A percentile compares a stretch with the other conserved stretches of the same genome.
Conservation (phyloP, 2,888 invertebrate genomes). For the Sarcophaga variegata region DNA sequence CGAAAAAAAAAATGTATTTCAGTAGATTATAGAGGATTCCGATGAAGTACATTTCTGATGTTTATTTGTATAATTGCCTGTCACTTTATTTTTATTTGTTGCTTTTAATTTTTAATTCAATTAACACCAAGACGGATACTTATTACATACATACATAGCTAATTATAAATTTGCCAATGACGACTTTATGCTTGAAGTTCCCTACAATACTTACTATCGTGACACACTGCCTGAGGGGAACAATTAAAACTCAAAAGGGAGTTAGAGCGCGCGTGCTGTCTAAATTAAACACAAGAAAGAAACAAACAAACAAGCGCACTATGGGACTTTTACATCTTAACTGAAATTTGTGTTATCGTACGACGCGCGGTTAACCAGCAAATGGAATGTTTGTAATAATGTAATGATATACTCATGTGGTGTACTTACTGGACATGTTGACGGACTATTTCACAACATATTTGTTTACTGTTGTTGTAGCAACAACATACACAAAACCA, state of each 20-base stretch:
- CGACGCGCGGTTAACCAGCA: no score
- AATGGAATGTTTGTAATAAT: neutral
- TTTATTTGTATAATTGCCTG: neutral
- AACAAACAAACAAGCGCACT: slow-evolving; percentile 46
- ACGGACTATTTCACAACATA: slow-evolving; percentile 41
- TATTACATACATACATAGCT: no score
- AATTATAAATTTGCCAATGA: no score
- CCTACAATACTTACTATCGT: no score
- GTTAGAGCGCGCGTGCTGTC: slow-evolving; percentile 51
- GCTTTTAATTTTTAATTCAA: slow-evolving; percentile 52
- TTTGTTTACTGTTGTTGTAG: slow-evolving; percentile 2
- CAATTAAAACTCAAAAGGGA: slow-evolving; percentile 50
- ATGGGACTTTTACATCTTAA: neutral
- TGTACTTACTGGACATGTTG: slow-evolving; percentile 25
- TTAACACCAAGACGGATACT: slow-evolving; percentile 21
- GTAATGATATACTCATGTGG: neutral
- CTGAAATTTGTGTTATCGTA: slow-evolving; percentile 5
- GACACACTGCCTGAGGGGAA: slow-evolving; percentile 5
- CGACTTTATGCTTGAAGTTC: no score
- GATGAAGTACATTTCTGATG: no score
- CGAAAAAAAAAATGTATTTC: no score
- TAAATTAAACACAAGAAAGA: slow-evolving; percentile 52
- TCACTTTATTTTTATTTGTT: neutral
- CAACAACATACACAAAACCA: neutral
- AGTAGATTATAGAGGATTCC: no score